Conservation (phyloP, 2,797 vertebrate species). For the Spatula versicolor region DNA sequence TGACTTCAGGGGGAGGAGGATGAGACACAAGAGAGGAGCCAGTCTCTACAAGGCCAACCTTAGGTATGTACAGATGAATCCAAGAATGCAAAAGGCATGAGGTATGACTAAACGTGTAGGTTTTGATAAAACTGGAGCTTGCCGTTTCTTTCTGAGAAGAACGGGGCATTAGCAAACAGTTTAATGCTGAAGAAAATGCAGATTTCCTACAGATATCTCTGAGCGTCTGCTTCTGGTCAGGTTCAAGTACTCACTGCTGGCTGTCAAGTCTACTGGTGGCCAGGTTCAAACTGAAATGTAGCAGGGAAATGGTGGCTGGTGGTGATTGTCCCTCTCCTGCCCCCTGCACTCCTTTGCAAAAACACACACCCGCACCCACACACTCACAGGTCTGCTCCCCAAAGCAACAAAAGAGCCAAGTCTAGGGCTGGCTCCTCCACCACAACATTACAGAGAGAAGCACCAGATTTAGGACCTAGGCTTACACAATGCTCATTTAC, state of each 20-base stretch:
- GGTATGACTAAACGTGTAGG: constrained; percentile 12
- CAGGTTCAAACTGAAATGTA: not conserved
- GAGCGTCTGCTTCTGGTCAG: not conserved
- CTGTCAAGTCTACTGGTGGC: constrained; percentile 2
- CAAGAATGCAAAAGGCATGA: constrained; percentile 51
- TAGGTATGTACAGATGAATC: not conserved
- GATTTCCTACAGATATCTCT: not conserved
- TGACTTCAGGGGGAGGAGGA: constrained; percentile 16
- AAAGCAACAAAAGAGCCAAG: not conserved
- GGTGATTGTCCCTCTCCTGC: not conserved
- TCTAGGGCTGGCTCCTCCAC: not conserved
- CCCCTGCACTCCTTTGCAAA: not conserved
- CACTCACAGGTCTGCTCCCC: not conserved
- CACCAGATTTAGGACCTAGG: not conserved
- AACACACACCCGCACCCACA: not conserved
- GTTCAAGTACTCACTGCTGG: not conserved
- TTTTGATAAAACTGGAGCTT: constrained; percentile 28
- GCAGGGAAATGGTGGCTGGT: not conserved
- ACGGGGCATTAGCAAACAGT: not conserved
- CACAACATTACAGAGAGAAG: not conserved
- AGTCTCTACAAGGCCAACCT: not conserved
- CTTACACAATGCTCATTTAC: not conserved
- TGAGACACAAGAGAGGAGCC: not conserved
- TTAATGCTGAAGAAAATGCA: constrained; percentile 18
- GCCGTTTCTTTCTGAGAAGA: not conserved